Conservation (phyloP, 2,888 invertebrate genomes). For the Tholera decimalis region DNA sequence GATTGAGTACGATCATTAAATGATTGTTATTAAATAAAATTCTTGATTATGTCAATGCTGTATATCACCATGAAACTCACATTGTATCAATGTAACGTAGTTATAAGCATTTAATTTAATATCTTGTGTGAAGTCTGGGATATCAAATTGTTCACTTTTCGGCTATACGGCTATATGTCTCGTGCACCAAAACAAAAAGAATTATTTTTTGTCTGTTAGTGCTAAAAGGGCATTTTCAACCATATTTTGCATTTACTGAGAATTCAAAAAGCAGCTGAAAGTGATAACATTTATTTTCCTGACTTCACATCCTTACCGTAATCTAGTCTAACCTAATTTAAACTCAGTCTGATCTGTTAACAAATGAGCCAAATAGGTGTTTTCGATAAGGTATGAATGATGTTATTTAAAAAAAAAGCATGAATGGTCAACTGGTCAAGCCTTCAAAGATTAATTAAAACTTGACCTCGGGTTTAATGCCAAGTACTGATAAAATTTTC, state of each 20-base stretch:
- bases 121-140: not conserved
- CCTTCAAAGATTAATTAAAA: not conserved
- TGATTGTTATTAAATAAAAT: not conserved
- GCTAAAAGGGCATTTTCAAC: not conserved
- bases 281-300: not conserved
- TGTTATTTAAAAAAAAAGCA: not conserved
- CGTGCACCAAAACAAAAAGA: not conserved
- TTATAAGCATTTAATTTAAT: not conserved
- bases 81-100: not conserved
- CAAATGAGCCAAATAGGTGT: not conserved
- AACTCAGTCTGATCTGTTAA: conserved; percentile 8
- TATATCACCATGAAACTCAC: not conserved
- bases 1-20: not conserved
- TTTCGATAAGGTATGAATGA: not conserved
- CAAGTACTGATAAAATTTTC: too few relatives aligned
- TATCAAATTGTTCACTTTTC: not conserved
- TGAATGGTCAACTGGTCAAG: not conserved
- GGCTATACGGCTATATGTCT: not conserved
- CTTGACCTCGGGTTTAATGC: not conserved
- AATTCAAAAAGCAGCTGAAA: not conserved
- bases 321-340: conserved; percentile 29
- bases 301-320: not conserved
- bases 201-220: not conserved
- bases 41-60: not conserved
- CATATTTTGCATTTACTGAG: not conserved